Base-by-base conservation (phyloP, 2,113 vertebrate species). In the Ammodytes marinus region DNA sequence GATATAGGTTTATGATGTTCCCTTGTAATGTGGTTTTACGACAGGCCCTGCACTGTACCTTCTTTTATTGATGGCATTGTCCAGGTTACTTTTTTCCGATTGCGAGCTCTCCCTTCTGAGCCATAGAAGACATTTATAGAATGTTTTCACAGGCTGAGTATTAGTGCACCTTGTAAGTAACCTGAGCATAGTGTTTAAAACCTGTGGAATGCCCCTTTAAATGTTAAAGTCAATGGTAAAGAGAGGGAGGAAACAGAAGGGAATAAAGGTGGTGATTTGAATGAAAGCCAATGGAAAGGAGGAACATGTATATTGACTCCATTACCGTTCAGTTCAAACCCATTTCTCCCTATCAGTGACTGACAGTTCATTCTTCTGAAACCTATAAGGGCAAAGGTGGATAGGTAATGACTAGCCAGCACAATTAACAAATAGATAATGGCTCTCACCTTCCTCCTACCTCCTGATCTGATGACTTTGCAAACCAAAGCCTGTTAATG, bases 361-460 rank as follows among this genome's bases (percentile, higher is more conserved):
- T 76, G 87, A 88, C 52, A 76, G 83, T 64, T 57, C 76, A 86
- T 74, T 86, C 73, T 78, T 81, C 66, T 52, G 53, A 88, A 88
- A 87, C 85, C 82, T 83, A 40, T 84, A 67, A 83, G 92, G 90
- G 89, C 90, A 92, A 82, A 94, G 92, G 89, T 91, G 77, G 80
- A 79, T 80, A 79, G 80, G 68, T 90, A 93, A 95, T 90, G 89
- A 86, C 80, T 42, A 52, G 42, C 64, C 8, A 17, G 68, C 74
- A 85, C 91, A 94, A 92, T 94, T 94, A 90, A 87, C 74, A 84
- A 86, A 86, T 73, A 84, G 80, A 81, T 93, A 92, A 95, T 91
- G 86, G 86, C 87, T 85, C 77, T 82, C 69, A 75, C 83, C 74
- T 86, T 83, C 90, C 77, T 76, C 74, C 84, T 83, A 83, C 72